Base-by-base conservation (phyloP, 1,140 invertebrate species). In the Sinella curviseta region DNA sequence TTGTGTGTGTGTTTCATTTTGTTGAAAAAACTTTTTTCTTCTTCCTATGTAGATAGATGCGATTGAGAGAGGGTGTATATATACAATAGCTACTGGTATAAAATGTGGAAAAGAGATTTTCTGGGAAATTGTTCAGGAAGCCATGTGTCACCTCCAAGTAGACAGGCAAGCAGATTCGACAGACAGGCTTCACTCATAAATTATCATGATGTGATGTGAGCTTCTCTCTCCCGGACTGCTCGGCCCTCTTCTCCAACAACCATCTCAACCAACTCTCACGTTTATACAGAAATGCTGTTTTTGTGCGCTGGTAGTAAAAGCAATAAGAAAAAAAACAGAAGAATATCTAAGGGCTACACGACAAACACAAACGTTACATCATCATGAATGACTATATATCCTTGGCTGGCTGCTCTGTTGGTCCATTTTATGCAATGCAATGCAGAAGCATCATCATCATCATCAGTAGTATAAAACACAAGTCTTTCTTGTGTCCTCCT, bases 201-300 rank as follows among this genome's bases (percentile, higher is more conserved):
- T 70, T 70, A 70, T 70, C 65, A 70, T 70, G 65, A 70, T 70
- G 65, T 70, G 65, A 70, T 70, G 65, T 70, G 65, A 70, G 65
- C 65, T 33, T 70, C 65, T 60, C 57, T 60, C 24, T 60, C 57
- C 4, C 24, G 12, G 57, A 17, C 57, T 60, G 24, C 12, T 12
- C 57, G 57, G 12, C 57, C 57, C 24, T 26, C 57, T 48, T n/a
- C n/a, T n/a, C n/a, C 8, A 48, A 48, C 39, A 48, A 48, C n/a
- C n/a, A n/a, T n/a, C n/a, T n/a, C n/a, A 48, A 48, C 39, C 39
- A 8, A 48, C 39, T 48, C 20, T 48, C 39, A 48, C 20, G 39
- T 20, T 12, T 20, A 48, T 48, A 48, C 8, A 48, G 20, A 48
- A 12, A 48, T 20, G 20, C 39, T 48, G 8, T 48, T 48, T 48